Conservation (phyloP, 1,140 invertebrate species). For the Sminthurinus signatus region DNA sequence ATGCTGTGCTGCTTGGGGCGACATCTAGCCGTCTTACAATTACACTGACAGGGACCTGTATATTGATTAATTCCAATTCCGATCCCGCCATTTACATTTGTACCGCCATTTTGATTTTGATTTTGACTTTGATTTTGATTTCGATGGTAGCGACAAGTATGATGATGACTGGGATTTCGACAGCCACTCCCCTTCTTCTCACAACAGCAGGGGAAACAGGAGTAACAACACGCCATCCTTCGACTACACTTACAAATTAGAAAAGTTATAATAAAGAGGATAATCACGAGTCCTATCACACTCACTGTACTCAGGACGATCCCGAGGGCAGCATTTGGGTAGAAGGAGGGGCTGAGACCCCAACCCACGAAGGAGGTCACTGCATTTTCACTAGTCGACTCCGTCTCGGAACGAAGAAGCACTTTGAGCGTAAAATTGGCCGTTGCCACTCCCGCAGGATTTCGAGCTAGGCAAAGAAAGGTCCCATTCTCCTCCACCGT, state of each 20-base stretch:
- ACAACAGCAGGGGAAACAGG: no score
- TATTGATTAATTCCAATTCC: no score
- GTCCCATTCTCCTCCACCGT: conserved; percentile 69
- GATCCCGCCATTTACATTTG: conserved; percentile 4
- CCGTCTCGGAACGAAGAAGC: conserved; percentile 61
- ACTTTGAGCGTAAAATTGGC: conserved; percentile 71
- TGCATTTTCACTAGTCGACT: conserved; percentile 46
- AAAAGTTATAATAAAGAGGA: conserved; percentile 23
- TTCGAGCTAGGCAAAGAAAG: conserved; percentile 72
- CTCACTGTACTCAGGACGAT: conserved; percentile 57
- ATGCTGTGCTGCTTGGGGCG: not conserved
- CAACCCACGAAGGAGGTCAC: conserved; percentile 55
- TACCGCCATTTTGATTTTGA: not conserved
- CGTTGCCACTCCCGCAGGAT: conserved; percentile 64
- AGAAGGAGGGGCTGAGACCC: no score
- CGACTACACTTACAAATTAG: conserved; percentile 36
- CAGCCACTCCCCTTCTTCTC: no score
- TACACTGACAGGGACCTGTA: no score
- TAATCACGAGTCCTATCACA: conserved; percentile 54
- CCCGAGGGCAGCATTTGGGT: conserved; percentile 49
- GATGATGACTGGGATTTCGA: no score
- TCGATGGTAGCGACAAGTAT: not conserved
- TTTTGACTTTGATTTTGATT: not conserved
- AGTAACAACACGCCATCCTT: no score
- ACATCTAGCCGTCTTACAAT: no score